Percentiles rank a stretch among this genome's conserved stretches.
Conservation (phyloP, 2,113 vertebrate species). For the Halcyon malimbica region DNA sequence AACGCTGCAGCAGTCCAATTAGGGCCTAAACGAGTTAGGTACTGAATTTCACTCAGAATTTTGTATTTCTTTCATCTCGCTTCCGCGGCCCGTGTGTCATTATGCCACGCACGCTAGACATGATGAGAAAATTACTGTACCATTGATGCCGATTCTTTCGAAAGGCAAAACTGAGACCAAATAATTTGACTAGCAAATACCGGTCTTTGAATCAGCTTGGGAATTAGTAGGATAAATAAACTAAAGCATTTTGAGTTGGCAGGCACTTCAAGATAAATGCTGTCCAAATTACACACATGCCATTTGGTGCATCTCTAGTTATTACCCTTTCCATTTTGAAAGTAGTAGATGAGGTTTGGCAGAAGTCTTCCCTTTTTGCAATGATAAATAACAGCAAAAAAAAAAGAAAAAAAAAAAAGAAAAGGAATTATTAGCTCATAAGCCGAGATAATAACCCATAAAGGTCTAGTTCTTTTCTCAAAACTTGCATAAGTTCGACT, state of each 20-base stretch:
- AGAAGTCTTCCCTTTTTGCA: neutral
- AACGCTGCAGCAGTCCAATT: neutral
- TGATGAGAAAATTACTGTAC: neutral
- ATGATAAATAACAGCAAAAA: neutral
- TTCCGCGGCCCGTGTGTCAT: neutral
- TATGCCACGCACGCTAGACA: neutral
- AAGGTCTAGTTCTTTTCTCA: neutral
- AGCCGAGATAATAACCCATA: neutral
- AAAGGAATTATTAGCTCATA: neutral
- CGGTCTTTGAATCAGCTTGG: neutral
- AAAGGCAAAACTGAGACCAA: neutral
- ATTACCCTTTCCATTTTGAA: neutral
- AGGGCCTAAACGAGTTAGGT: neutral
- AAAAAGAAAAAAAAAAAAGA: neutral
- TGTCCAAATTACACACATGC: neutral
- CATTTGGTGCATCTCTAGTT: neutral
- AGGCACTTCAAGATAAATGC: neutral
- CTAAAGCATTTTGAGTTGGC: neutral
- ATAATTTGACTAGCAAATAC: neutral
- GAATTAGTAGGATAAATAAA: slow-evolving; percentile 19
- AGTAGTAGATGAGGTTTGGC: neutral
- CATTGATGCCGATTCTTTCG: neutral
- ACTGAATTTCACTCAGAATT: neutral
- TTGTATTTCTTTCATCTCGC: neutral
- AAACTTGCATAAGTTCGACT: neutral